phyloP scores from a whole-genome alignment of 2,797 vertebrate species.

The Falco rusticolus region DNA sequence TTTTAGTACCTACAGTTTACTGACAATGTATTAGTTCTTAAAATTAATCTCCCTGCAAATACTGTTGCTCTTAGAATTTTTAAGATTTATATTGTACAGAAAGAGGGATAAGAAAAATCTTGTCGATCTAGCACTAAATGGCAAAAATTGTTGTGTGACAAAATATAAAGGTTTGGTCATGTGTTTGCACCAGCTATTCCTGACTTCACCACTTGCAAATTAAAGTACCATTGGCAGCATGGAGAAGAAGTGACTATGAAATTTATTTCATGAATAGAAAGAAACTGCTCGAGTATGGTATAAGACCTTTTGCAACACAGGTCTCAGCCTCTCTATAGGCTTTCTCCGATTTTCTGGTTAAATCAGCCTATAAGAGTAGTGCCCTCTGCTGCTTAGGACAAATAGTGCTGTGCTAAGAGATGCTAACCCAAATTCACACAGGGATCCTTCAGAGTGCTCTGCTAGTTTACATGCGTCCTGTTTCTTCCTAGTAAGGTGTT shows the following conservation, averaged over 20 bases:
- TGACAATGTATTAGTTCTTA: not conserved
- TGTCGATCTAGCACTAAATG: not conserved
- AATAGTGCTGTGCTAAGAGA: not conserved
- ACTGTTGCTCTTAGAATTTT: not conserved
- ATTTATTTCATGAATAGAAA: not conserved
- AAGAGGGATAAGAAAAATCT: not conserved
- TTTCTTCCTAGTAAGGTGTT: not conserved
- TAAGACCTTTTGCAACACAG: not conserved
- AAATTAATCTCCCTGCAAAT: not conserved
- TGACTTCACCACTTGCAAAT: not conserved
- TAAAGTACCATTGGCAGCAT: not conserved
- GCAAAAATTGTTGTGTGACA: not conserved
- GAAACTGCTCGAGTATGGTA: not conserved
- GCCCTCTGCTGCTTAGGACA: slow-evolving; percentile 55
- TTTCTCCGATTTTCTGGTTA: not conserved
- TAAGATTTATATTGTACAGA: not conserved
- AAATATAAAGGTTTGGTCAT: not conserved
- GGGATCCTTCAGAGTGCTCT: not conserved
- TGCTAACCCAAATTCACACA: not conserved
- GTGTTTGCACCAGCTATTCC: not conserved
- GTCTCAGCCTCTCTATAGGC: not conserved
- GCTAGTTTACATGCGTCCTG: not conserved
- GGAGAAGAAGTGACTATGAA: not conserved
- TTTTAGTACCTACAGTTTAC: not conserved
- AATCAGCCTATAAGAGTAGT: not conserved